Conservation (phyloP, 2,113 vertebrate genomes). For the Ranitomeya variabilis region DNA sequence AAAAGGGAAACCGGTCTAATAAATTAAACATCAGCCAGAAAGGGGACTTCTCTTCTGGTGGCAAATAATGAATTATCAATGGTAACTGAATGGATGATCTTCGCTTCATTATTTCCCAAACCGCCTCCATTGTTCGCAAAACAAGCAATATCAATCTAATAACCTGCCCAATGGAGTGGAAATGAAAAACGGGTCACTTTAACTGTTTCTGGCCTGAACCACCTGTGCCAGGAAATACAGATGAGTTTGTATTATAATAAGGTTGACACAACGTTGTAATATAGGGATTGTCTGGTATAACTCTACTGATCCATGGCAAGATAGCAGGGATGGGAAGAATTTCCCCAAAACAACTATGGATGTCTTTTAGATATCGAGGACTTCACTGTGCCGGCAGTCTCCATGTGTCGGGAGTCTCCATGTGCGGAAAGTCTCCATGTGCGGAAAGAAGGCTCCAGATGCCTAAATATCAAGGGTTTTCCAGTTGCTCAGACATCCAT, state of each 20-base stretch:
- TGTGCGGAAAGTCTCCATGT: no score
- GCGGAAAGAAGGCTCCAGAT: no score
- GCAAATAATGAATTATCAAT: conserved; percentile 77
- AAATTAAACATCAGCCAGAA: conserved; percentile 76
- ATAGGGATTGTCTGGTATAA: not conserved
- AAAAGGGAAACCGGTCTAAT: conserved; percentile 71
- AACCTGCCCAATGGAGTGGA: conserved; percentile 73
- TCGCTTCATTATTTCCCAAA: conserved; percentile 78
- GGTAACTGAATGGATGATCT: conserved; percentile 72
- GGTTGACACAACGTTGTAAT: no score
- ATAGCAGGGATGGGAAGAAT: not conserved
- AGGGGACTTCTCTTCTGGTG: conserved; percentile 75
- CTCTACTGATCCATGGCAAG: not conserved
- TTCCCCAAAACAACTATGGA: no score
- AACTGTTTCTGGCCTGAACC: not conserved
- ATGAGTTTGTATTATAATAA: not conserved
- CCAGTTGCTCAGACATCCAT: no score
- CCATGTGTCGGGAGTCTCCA: no score
- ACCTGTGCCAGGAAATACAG: not conserved
- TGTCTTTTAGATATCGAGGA: no score
- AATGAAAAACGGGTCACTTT: conserved; percentile 60
- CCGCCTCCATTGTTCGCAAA: conserved; percentile 72
- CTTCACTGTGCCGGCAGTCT: no score
- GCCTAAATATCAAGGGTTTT: no score
- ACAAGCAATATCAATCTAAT: conserved; percentile 79